A percentile compares a stretch with the other conserved stretches of the same genome.
phyloP scores from a whole-genome alignment of 2,888 invertebrate species.

The Serrognathus titanus region DNA sequence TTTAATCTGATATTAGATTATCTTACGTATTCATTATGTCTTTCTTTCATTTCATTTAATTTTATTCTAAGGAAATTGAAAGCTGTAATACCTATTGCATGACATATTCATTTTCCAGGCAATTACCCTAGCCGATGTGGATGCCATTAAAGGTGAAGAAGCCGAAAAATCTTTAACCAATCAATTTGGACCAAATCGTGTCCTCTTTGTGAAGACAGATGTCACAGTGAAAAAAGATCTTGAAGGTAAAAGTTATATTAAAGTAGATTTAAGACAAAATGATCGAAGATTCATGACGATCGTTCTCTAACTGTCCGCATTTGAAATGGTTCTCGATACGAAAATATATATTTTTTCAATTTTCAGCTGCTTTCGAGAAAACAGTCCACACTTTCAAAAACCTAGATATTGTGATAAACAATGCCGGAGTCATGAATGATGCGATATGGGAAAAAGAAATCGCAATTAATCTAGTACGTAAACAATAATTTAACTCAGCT shows the following conservation, averaged over 20 bases:
- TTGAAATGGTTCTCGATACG: too few species aligned
- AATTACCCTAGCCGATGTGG: slow-evolving; percentile 15
- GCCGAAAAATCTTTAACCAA: slow-evolving; percentile 4
- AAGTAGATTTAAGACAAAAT: too few species aligned
- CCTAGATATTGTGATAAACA: slow-evolving; percentile 14
- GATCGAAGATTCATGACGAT: too few species aligned
- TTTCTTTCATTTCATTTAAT: too few species aligned
- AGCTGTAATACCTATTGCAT: too few species aligned
- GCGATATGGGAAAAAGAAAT: slow-evolving; percentile 10
- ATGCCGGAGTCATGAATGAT: slow-evolving; percentile 13
- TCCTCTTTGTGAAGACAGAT: slow-evolving; percentile 15
- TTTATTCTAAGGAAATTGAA: too few species aligned
- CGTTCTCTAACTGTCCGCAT: too few species aligned
- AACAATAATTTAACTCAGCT: too few species aligned
- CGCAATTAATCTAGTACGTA: slow-evolving; percentile 11
- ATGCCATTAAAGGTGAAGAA: slow-evolving; percentile 10
- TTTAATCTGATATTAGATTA: too few species aligned
- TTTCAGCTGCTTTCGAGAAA: slow-evolving; percentile 12
- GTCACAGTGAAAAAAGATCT: slow-evolving; percentile 18
- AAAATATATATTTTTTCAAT: too few species aligned
- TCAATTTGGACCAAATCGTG: slow-evolving; percentile 10
- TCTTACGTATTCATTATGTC: too few species aligned
- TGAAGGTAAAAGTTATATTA: slow-evolving; percentile 8
- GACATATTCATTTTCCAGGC: slow-evolving; percentile 6
- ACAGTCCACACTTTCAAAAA: slow-evolving; percentile 9